Base-by-base conservation (phyloP, 2,113 vertebrate genomes). In the Peromyscus maniculatus region DNA sequence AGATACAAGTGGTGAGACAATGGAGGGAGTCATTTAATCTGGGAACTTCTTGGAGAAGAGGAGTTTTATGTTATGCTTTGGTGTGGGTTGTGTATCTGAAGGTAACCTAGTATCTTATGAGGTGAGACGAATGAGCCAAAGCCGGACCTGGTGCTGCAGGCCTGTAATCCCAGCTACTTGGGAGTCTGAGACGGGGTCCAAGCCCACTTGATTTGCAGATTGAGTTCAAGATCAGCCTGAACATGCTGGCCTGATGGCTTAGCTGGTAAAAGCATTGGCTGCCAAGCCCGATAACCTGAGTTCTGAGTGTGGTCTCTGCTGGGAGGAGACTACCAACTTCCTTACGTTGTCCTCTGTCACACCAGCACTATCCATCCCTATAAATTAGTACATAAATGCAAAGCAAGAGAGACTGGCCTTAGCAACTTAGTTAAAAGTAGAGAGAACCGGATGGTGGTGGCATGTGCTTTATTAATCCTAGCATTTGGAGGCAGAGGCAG, bases 31-130 rank as follows among this genome's bases (percentile, higher is more conserved):
- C 4, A 17, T 33, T 33, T 69, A 49, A 69, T 49, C 31, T 84
- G 79, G 75, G n/a, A 88, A 26, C 11, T 90, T 49, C 13, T 91
- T 93, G 55, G 13, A 80, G 66, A 77, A 91, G 52, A 9, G 89
- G 19, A 78, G 93, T 94, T 66, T 95, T 93, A 21, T 90, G 69
- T 75, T 91, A 67, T 46, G 6, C 94, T 67, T 96, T 97, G 19
- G 24, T 66, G 22, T 93, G 90, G 87, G 39, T 3, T 21, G 21
- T 94, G 2, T 75, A n/a, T 62, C 91, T 96, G 43, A 95, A 94
- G 74, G 57, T 92, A 92, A 93, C 13, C 36, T 89, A n/a, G 24
- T 96, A 17, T 95, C 39, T 67, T 88, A 62, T 90, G 24, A 13
- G 2, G 17, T 90, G 57, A 52, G 55, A 93, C 91, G 6, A 15